phyloP scores from a whole-genome alignment of 1,140 invertebrate species.

The Cryptotermes secundus region DNA sequence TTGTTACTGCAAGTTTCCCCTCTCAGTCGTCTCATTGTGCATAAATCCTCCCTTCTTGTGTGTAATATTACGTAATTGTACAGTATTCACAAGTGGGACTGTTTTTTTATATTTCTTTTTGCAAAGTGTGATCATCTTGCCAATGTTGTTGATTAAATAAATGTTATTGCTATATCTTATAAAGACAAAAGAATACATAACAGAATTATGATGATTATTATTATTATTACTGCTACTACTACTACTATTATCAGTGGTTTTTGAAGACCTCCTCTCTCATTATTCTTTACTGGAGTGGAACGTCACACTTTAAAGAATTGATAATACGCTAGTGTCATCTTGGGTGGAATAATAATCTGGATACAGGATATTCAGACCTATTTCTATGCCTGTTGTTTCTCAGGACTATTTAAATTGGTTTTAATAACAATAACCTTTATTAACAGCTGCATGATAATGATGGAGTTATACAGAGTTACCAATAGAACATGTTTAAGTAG shows the following conservation, averaged over 20 bases:
- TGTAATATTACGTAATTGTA: constrained; percentile 34
- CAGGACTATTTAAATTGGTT: not conserved
- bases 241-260: constrained; percentile 25
- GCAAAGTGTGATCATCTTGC: constrained; percentile 33
- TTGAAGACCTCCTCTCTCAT: constrained; percentile 26
- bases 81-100: constrained; percentile 32
- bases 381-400: not conserved
- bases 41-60: constrained; percentile 27
- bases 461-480: too few species aligned
- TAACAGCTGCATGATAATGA: not conserved
- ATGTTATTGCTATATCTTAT: constrained; percentile 34
- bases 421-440: not conserved
- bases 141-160: constrained; percentile 34
- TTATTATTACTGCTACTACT: not conserved
- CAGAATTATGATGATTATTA: too few species aligned
- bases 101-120: constrained; percentile 27
- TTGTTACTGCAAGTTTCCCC: constrained; percentile 4
- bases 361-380: not conserved
- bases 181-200: constrained; percentile 21
- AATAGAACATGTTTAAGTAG: not conserved
- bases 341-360: not conserved
- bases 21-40: constrained; percentile 26
- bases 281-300: constrained; percentile 20
- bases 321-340: not conserved
- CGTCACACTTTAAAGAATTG: constrained; percentile 19